Evolutionary conservation across 2,113 vertebrate species (phyloP).

Genomic region (Plestiodon gilberti): DNA sequence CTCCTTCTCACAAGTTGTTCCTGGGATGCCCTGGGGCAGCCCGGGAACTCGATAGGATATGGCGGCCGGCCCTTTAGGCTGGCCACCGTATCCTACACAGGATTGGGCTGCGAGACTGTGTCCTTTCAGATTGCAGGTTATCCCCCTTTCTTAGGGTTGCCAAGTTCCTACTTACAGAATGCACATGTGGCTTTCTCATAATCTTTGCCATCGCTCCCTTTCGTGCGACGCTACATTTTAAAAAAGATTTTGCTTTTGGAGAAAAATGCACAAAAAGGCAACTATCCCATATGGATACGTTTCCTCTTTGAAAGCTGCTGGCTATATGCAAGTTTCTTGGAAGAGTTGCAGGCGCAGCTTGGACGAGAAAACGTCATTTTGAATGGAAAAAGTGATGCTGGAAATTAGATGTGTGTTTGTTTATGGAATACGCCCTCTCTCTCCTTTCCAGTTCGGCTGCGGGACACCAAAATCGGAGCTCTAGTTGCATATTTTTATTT

Average conservation of each 20-base stretch:
- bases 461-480: neutral
- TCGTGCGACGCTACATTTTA: neutral
- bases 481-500: neutral
- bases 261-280: neutral
- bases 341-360: neutral
- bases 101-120: no score
- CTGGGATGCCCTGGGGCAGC: no score
- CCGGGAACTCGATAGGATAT: no score
- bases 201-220: neutral
- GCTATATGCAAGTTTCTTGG: neutral
- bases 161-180: neutral
- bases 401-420: neutral
- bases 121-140: no score
- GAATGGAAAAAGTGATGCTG: conserved; percentile 15
- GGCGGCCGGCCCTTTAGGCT: no score
- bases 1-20: no score
- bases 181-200: neutral
- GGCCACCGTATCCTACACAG: no score
- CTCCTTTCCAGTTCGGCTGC: neutral
- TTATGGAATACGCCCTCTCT: neutral
- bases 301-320: neutral
- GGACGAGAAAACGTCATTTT: neutral
- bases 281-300: neutral
- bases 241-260: neutral
- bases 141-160: neutral